Base-by-base conservation (phyloP, 2,888 invertebrate species). In the Thera obeliscata region DNA sequence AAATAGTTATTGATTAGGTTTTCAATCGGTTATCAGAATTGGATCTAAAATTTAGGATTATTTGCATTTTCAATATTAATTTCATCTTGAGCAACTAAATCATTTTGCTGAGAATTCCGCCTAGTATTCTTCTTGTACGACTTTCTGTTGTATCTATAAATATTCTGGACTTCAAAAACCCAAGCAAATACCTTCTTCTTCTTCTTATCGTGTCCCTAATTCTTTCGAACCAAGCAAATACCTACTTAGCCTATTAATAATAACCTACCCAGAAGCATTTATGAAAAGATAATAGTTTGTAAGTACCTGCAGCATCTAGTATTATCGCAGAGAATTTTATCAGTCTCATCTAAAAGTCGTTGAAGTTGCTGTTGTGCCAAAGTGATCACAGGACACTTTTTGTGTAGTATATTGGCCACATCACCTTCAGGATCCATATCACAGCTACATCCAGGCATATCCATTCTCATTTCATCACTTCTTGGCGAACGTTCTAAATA, bases 341-440 rank as follows among this genome's bases (percentile, higher is more conserved):
- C 89, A 11, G 89, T 91, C 76, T 89, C 89, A 60, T 89, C 86
- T n/a, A 91, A 75, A 22, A 93, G 79, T 56, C 80, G 83, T 66
- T 87, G 83, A 1, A 92, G 81, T 74, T 94, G 93, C 57, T 87
- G 84, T 71, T 90, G 87, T 2, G 93, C 93, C 56, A 93, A 75
- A 5, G 83, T 84, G 22, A 93, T 91, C 0, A 91, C 90, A 4
- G 91, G 89, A 62, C 90, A 90, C 78, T 93, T 94, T 71, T 88
- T 91, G 72, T 92, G 91, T 5, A 91, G 78, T 66, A 94, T 89
- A 71, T 83, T 86, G 2, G 89, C 86, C 54, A 91, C 81, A 67
- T 91, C 91, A 1, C 78, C 81, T 22, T 93, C 90, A 2, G 84
- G 76, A 49, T 89, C 89, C 54, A 83, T 56, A 11, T 86, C 86